phyloP scores from a whole-genome alignment of 2,797 vertebrate species.

The Dendrocincla tyrannina region DNA sequence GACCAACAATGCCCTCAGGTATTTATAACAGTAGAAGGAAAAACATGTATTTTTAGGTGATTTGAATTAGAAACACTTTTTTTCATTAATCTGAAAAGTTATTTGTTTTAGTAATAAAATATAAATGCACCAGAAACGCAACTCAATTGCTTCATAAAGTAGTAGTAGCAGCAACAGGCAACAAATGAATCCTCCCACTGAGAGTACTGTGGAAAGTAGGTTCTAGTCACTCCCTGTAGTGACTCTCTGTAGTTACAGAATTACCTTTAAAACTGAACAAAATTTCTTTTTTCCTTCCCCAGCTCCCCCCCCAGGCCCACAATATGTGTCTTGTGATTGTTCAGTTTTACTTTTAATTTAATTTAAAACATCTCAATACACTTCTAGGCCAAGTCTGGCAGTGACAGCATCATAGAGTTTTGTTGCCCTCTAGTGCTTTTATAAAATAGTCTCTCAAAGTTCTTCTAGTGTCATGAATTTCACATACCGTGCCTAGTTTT shows the following conservation, averaged over 20 bases:
- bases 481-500: background rate
- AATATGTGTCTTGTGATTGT: background rate
- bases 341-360: background rate
- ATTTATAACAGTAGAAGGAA: slow-evolving; percentile 12
- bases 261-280: background rate
- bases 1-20: slow-evolving; percentile 48
- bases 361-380: background rate
- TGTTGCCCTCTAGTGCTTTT: slow-evolving; percentile 64
- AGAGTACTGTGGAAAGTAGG: background rate
- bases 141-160: background rate
- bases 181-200: background rate
- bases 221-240: background rate
- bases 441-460: background rate
- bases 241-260: background rate
- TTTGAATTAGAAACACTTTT: background rate
- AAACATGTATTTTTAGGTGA: background rate
- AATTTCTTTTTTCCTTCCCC: too few relatives aligned
- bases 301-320: too few relatives aligned
- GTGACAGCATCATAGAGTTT: background rate
- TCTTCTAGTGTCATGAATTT: background rate
- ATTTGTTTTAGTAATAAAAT: background rate
- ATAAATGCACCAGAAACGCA: background rate
- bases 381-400: background rate
- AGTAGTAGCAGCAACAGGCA: background rate
- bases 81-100: background rate